These are phyloP conservation scores for Terrapene triunguis DNA, from an alignment of 2,113 vertebrate species.

Conservation along the genomic window DNA sequence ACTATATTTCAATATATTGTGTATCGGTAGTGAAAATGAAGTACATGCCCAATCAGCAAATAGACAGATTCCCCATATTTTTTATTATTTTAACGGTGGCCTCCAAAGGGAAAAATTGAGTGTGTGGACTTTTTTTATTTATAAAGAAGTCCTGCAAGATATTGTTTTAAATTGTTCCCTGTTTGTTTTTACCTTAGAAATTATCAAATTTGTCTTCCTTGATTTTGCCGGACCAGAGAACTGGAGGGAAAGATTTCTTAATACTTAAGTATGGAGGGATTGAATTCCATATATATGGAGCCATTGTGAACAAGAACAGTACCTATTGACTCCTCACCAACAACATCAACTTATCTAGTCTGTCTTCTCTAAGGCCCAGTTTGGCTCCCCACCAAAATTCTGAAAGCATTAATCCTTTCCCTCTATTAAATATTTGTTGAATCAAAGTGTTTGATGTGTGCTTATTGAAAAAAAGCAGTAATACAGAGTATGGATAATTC, in stretches of 20 bases:
- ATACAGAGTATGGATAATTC: background rate
- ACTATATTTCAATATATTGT: rapidly evolving
- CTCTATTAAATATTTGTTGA: background rate
- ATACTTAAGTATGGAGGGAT: background rate
- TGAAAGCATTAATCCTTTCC: background rate
- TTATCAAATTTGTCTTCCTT: background rate
- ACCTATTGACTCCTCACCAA: background rate
- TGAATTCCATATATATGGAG: background rate
- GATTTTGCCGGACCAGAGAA: background rate
- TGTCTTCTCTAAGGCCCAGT: background rate
- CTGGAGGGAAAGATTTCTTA: background rate
- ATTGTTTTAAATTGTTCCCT: background rate
- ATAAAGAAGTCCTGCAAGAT: background rate
- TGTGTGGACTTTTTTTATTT: background rate
- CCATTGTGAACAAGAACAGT: background rate
- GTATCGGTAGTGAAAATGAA: background rate
- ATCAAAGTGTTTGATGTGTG: background rate
- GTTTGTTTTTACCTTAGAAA: background rate
- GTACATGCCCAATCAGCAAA: background rate
- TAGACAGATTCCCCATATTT: background rate
- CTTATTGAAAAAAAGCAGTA: background rate
- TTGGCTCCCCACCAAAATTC: background rate
- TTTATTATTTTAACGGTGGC: background rate
- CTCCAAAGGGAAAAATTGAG: background rate
- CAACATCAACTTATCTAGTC: background rate